Conservation (phyloP, 2,888 invertebrate genomes). For the Limnephilus rhombicus region DNA sequence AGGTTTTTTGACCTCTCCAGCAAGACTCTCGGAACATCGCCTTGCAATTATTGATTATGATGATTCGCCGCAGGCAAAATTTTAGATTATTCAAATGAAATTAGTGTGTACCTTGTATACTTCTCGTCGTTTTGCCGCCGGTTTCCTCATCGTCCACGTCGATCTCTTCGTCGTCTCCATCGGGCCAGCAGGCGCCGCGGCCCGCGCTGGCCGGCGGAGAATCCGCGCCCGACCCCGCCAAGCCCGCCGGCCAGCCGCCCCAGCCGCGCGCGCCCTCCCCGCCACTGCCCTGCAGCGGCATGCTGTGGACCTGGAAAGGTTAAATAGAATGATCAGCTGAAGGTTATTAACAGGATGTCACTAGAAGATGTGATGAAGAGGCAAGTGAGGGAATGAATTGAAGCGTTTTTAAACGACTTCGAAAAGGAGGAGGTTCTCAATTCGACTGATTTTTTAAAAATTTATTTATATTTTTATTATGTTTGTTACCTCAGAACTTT, state of each 20-base stretch:
- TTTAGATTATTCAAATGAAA: not conserved
- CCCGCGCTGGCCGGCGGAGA: conserved; percentile 70
- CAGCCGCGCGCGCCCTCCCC: conserved; percentile 50
- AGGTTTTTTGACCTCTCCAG: no score
- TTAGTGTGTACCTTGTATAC: conserved; percentile 49
- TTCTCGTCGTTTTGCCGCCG: conserved; percentile 51
- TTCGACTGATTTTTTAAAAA: no score
- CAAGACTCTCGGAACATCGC: no score
- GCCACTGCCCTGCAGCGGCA: conserved; percentile 61
- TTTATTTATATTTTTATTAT: no score
- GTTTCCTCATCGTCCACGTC: conserved; percentile 67
- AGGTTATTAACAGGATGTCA: not conserved
- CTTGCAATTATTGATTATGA: no score
- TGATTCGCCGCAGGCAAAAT: no score
- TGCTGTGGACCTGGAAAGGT: conserved; percentile 57
- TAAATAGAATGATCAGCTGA: not conserved
- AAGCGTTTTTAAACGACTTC: no score
- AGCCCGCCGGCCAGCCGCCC: conserved; percentile 48
- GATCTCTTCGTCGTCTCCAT: conserved; percentile 67
- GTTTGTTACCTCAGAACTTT: no score
- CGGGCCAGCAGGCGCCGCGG: conserved; percentile 68
- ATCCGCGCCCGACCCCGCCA: conserved; percentile 60
- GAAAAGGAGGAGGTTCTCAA: no score
- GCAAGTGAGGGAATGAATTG: no score
- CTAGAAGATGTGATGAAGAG: no score